Conservation (phyloP, 2,888 invertebrate genomes). For the Cremastobaeus sp. region DNA sequence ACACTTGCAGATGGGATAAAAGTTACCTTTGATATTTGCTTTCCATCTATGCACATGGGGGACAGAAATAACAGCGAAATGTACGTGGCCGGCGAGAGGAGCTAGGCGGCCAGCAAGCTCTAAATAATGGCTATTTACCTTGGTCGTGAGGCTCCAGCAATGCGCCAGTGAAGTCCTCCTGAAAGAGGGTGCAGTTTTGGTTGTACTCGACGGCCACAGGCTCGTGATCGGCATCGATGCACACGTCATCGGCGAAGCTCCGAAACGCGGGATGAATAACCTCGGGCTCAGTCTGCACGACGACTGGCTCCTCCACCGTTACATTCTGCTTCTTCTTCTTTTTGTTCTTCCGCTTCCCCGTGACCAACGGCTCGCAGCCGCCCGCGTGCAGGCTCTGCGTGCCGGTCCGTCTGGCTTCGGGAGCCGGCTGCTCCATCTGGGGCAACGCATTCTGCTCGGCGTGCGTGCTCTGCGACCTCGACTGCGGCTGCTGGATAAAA, state of each 20-base stretch:
- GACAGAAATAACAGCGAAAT: neutral
- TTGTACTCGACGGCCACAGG: too few relatives aligned
- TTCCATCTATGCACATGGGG: neutral
- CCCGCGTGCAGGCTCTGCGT: neutral
- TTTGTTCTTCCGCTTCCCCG: slow-evolving; percentile 4
- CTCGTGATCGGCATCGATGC: neutral
- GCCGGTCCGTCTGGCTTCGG: neutral
- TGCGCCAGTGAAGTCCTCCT: too few relatives aligned
- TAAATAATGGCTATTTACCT: slow-evolving; percentile 1
- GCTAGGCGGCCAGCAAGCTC: too few relatives aligned
- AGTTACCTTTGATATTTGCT: too few relatives aligned
- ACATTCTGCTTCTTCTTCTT: neutral
- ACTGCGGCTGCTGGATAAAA: neutral
- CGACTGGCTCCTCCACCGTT: too few relatives aligned
- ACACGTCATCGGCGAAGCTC: neutral
- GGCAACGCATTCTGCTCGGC: neutral
- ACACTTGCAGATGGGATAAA: too few relatives aligned
- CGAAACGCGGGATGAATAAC: slow-evolving; percentile 15
- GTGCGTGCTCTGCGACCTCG: neutral
- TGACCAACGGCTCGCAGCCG: neutral
- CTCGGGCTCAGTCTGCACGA: neutral
- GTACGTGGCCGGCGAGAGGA: too few relatives aligned
- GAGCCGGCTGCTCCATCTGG: neutral
- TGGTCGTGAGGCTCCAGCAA: slow-evolving; percentile 8
- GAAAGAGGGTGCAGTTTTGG: too few relatives aligned